Conservation (phyloP, 2,113 vertebrate species). For the Egretta garzetta region DNA sequence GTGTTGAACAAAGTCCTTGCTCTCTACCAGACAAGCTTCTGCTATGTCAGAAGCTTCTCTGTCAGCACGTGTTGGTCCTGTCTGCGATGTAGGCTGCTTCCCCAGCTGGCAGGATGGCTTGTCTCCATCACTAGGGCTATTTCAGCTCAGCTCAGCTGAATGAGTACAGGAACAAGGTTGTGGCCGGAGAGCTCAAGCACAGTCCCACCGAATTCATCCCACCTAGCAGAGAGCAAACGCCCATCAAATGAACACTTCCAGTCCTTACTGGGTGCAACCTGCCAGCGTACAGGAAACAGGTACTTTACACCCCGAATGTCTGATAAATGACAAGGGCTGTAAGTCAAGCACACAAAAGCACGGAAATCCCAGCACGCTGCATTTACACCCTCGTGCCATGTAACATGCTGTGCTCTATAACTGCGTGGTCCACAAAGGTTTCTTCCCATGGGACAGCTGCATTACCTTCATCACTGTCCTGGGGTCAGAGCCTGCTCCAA, state of each 20-base stretch:
- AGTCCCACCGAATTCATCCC: not conserved
- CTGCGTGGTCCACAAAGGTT: not conserved
- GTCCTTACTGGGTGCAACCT: not conserved
- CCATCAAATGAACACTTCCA: not conserved
- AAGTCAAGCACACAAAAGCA: not conserved
- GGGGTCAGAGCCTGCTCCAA: not conserved
- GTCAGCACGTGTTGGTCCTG: not conserved
- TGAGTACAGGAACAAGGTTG: not conserved
- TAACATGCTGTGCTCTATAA: not conserved
- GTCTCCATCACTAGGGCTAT: not conserved
- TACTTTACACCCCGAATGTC: not conserved
- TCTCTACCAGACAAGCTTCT: not conserved
- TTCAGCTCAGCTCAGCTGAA: not conserved
- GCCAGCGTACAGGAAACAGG: not conserved
- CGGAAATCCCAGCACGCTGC: not conserved
- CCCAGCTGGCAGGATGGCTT: not conserved
- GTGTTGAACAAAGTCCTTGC: not conserved
- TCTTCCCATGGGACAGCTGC: not conserved
- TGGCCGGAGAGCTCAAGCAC: not conserved
- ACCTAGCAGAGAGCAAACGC: not conserved
- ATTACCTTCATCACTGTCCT: not conserved
- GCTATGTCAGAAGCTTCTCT: fast-evolving
- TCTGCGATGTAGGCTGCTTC: fast-evolving
- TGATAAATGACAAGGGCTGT: not conserved
- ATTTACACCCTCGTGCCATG: not conserved